A percentile compares a stretch with the other conserved stretches of the same genome.
Evolutionary conservation across 2,797 vertebrate genomes (phyloP).

Genomic region (Microctenopoma lineatum): DNA sequence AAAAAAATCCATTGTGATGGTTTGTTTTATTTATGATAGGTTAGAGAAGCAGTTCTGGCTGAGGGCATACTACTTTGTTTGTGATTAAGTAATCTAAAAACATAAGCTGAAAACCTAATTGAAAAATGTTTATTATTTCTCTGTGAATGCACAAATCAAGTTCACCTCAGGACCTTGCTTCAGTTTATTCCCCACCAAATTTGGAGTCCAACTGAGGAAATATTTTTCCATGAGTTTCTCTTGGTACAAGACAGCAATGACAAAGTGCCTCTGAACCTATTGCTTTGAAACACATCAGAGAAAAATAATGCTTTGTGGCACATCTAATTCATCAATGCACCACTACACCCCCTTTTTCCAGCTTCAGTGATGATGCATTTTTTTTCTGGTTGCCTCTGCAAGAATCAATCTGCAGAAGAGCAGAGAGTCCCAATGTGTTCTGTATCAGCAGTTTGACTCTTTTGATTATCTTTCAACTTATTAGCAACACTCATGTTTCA

Average conservation of each 20-base stretch:
- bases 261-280: conserved; percentile 52
- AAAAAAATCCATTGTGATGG: no score
- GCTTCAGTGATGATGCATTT: conserved; percentile 28
- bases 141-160: background rate
- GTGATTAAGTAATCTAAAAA: conserved; percentile 6
- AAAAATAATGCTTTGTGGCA: conserved; percentile 60
- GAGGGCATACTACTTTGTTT: background rate
- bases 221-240: conserved; percentile 43
- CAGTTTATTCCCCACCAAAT: conserved; percentile 26
- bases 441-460: conserved; percentile 17
- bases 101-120: background rate
- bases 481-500: conserved; percentile 28
- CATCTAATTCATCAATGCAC: conserved; percentile 60
- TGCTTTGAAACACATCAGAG: conserved; percentile 67
- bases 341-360: conserved; percentile 12
- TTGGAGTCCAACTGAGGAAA: conserved; percentile 26
- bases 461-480: conserved; percentile 43
- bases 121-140: conserved; percentile 4
- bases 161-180: conserved; percentile 2
- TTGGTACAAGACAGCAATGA: conserved; percentile 45
- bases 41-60: background rate
- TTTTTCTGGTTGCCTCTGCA: conserved; percentile 19
- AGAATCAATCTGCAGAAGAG: conserved; percentile 38
- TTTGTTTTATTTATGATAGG: background rate
- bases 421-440: conserved; percentile 13